Base-by-base conservation (phyloP, 2,113 vertebrate genomes). In the Hippocampus zosterae region DNA sequence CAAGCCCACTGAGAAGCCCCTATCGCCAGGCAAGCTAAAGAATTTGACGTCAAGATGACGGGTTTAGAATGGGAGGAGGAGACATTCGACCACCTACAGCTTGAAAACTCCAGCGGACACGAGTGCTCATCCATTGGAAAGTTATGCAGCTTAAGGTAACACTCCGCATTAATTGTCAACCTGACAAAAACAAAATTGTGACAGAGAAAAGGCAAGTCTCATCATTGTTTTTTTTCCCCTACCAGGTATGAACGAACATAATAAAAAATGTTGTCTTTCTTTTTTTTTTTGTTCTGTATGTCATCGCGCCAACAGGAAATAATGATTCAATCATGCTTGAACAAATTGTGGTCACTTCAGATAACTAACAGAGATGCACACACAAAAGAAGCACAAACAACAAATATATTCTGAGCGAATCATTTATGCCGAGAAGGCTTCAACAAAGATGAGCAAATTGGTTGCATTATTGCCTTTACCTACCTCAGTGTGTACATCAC, bases 41-140 rank as follows among this genome's bases (percentile, higher is more conserved):
- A 90, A 84, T 79, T 83, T 87, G 78, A 80, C 81, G 69, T 77
- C 56, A 15, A 83, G 74, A 84, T 88, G 88, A 75, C 56, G 25
- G 68, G 82, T 87, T 81, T 55, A 78, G 74, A 81, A 83, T 72
- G 76, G 74, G 11, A 77, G 66, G 81, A 81, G 73, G 53, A 82
- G 25, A 69, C 62, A 42, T 83, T 74, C 19, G 71, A 91, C 89
- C 84, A 98, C 96, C 87, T 97, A 98, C 96, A 98, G 93, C 96
- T 98, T 73, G 96, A 98, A 93, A 98, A 98, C 87, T 97, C 96
- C 92, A 98, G 90, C 42, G 96, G 96, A 87, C 96, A 98, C 75
- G 96, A 98, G 85, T 98, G 96, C 74, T 96, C 95, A 92, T 98
- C 96, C 96, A 98, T 98, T 75, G 96, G 96, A 93, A 98, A 98